phyloP scores from a whole-genome alignment of 2,797 vertebrate species.

The Coregonus suidteri region DNA sequence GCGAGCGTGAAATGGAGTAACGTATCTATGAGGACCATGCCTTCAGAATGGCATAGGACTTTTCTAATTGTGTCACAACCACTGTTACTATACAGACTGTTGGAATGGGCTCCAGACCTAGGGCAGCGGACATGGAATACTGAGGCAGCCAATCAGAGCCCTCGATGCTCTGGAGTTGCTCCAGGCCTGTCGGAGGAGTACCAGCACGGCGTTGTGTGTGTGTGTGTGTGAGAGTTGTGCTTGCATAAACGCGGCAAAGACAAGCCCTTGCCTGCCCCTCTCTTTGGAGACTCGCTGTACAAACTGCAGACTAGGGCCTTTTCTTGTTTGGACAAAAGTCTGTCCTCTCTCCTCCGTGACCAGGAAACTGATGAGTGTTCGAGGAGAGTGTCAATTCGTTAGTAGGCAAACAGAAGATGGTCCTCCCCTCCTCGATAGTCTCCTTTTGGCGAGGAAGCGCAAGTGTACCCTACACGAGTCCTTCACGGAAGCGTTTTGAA shows the following conservation, averaged over 20 bases:
- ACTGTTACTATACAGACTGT: constrained; percentile 13
- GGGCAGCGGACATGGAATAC: constrained; percentile 32
- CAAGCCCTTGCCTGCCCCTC: constrained; percentile 38
- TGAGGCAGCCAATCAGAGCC: constrained; percentile 38
- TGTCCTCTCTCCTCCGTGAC: too few species aligned
- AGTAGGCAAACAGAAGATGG: too few species aligned
- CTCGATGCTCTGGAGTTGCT: constrained; percentile 14
- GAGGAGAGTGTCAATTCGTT: too few species aligned
- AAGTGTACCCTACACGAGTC: too few species aligned
- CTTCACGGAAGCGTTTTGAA: too few species aligned
- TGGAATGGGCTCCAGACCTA: constrained; percentile 37
- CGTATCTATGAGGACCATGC: constrained; percentile 2
- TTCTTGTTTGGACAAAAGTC: too few species aligned
- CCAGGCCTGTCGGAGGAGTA: constrained; percentile 25
- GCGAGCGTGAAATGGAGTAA: constrained; percentile 11
- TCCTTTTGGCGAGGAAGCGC: too few species aligned
- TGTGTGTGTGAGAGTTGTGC: not conserved
- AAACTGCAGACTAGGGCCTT: constrained; percentile 12
- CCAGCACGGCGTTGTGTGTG: not conserved
- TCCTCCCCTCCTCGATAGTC: too few species aligned
- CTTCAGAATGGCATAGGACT: constrained; percentile 39
- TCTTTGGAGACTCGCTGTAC: constrained; percentile 18
- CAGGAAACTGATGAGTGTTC: too few species aligned
- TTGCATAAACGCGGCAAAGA: constrained; percentile 28
- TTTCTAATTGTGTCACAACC: constrained; percentile 19